Conservation (phyloP, 2,113 vertebrate species). For the rat (Rattus norvegicus) region DNA sequence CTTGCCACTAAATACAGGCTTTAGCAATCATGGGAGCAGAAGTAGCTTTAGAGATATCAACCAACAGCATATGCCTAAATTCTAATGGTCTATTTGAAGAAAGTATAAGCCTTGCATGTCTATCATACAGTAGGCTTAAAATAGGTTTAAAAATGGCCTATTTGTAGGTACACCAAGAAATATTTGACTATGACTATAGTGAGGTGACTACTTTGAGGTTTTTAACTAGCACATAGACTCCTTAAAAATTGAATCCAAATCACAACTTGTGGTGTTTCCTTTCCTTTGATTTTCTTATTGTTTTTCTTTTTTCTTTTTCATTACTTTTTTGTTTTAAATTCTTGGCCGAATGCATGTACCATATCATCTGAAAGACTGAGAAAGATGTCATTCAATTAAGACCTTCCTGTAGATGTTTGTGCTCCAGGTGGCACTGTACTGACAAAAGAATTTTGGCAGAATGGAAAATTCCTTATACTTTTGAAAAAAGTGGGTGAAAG, state of each 20-base stretch:
- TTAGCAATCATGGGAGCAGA: neutral
- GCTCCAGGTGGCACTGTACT: neutral
- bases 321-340: neutral
- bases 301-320: neutral
- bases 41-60: conserved; percentile 18
- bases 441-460: neutral
- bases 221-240: conserved; percentile 11
- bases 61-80: conserved; percentile 8
- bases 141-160: neutral
- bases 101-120: neutral
- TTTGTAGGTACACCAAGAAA: neutral
- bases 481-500: neutral
- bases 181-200: conserved; percentile 33
- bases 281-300: neutral
- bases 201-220: neutral
- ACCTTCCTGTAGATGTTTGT: neutral
- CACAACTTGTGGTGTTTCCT: conserved; percentile 30
- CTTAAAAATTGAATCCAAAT: conserved; percentile 8
- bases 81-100: conserved; percentile 31
- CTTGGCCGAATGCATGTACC: neutral
- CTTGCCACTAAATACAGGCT: neutral
- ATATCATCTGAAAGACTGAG: conserved; percentile 35
- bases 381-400: neutral
- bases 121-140: neutral
- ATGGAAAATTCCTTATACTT: conserved; percentile 28